Percentiles rank a stretch among this genome's conserved stretches.
Evolutionary conservation across 2,888 invertebrate genomes (phyloP).

Genomic region (Erebia palarica): DNA sequence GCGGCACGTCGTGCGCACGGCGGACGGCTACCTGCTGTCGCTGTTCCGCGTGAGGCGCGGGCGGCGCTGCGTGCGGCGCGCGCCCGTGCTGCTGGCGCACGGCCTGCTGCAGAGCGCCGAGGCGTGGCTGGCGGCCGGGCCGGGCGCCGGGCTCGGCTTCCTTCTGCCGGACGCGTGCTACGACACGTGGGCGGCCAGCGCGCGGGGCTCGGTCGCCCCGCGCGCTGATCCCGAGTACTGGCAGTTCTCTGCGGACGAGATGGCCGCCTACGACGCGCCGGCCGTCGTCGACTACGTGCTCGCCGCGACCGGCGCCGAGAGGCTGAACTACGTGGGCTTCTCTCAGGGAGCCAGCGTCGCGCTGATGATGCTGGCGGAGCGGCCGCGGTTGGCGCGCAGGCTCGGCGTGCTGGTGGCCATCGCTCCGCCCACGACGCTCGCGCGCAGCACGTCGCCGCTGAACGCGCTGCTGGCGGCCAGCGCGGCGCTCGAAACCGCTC

Average conservation of each 20-base stretch:
- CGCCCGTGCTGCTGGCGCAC: slow-evolving; percentile 60
- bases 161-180: slow-evolving; percentile 80
- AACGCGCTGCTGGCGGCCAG: neutral
- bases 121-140: slow-evolving; percentile 54
- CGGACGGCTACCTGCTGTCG: slow-evolving; percentile 46
- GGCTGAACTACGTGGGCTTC: slow-evolving; percentile 13
- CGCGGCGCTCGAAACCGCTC: neutral
- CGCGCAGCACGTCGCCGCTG: neutral
- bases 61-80: slow-evolving; percentile 40
- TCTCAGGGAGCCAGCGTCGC: slow-evolving; percentile 10
- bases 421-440: neutral
- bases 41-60: slow-evolving; percentile 44
- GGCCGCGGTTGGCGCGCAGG: slow-evolving; percentile 4
- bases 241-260: slow-evolving; percentile 86
- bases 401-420: slow-evolving; percentile 9
- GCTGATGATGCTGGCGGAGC: slow-evolving; percentile 5
- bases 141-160: slow-evolving; percentile 50
- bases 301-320: slow-evolving; percentile 59
- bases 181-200: slow-evolving; percentile 72
- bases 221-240: slow-evolving; percentile 74
- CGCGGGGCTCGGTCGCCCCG: slow-evolving; percentile 83
- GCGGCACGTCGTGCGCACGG: slow-evolving; percentile 39
- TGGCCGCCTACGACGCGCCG: slow-evolving; percentile 87
- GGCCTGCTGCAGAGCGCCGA: slow-evolving; percentile 62
- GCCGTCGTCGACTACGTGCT: slow-evolving; percentile 77